A percentile compares a stretch with the other conserved stretches of the same genome.
These are phyloP conservation scores for Rhyacophila evoluta DNA, from an alignment of 2,888 invertebrate species.

Conservation along the genomic window DNA sequence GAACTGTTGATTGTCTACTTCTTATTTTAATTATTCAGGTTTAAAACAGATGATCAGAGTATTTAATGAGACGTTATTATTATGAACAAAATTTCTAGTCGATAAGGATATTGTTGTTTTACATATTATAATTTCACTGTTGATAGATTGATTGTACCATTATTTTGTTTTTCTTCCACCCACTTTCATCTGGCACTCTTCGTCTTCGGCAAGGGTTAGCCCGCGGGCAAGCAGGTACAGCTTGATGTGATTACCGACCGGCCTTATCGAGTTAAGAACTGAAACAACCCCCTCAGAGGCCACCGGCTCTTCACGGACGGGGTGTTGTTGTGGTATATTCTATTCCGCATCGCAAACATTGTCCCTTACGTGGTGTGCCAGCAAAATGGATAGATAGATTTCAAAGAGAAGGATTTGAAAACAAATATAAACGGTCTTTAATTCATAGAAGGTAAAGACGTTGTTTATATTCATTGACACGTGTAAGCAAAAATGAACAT, in stretches of 20 bases:
- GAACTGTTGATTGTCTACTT: too few relatives aligned
- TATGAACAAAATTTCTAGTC: too few relatives aligned
- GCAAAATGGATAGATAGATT: neutral
- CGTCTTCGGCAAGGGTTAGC: constrained; percentile 32
- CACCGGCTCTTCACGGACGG: constrained; percentile 25
- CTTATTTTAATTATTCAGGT: too few relatives aligned
- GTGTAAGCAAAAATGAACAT: too few relatives aligned
- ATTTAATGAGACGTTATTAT: too few relatives aligned
- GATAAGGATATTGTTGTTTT: too few relatives aligned
- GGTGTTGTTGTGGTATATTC: neutral
- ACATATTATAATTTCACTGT: too few relatives aligned
- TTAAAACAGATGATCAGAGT: too few relatives aligned
- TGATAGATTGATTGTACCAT: neutral
- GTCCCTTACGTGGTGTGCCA: constrained; percentile 23
- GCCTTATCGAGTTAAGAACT: constrained; percentile 38
- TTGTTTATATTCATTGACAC: too few relatives aligned
- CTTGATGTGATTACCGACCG: constrained; percentile 38
- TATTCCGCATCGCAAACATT: constrained; percentile 8
- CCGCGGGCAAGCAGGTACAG: constrained; percentile 33
- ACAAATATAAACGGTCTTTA: neutral
- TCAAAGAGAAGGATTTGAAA: neutral
- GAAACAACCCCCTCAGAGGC: constrained; percentile 13
- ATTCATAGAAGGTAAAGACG: too few relatives aligned
- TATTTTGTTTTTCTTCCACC: neutral
- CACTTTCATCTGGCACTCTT: neutral